Conservation (phyloP, 2,888 invertebrate genomes). For the Strigamia maritima region DNA sequence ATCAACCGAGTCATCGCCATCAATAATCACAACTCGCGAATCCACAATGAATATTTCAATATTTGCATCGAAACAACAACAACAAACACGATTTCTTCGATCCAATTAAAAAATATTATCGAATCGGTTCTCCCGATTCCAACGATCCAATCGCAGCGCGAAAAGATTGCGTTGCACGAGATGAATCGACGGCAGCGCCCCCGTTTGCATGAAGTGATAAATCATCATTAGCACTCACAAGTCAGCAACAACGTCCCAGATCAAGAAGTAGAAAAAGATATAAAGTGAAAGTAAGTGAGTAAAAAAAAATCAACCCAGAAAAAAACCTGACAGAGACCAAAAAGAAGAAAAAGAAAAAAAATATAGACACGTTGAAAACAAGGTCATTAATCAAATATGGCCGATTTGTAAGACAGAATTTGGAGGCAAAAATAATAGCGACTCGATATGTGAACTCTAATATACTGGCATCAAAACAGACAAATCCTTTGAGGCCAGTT, state of each 20-base stretch:
- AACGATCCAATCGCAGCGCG: too few relatives aligned
- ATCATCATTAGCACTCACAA: constrained; percentile 15
- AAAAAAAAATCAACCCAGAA: neutral
- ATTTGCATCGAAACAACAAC: neutral
- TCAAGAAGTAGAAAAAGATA: neutral
- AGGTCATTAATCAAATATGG: neutral
- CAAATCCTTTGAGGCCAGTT: neutral
- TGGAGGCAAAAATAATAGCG: neutral
- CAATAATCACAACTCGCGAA: neutral
- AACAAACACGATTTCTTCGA: neutral
- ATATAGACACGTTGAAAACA: constrained; percentile 5
- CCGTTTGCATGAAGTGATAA: neutral
- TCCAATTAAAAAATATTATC: neutral
- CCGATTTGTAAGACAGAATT: constrained; percentile 5
- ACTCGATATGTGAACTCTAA: neutral
- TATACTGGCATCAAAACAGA: neutral
- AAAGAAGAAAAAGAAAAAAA: neutral
- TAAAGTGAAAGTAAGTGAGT: neutral
- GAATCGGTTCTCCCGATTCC: too few relatives aligned
- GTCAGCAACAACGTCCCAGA: neutral
- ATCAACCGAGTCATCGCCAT: constrained; percentile 3
- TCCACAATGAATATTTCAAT: neutral
- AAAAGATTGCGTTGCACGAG: neutral
- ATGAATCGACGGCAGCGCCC: neutral
- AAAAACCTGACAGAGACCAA: neutral